Conservation (phyloP, 2,113 vertebrate species). For the Petroica traversi region DNA sequence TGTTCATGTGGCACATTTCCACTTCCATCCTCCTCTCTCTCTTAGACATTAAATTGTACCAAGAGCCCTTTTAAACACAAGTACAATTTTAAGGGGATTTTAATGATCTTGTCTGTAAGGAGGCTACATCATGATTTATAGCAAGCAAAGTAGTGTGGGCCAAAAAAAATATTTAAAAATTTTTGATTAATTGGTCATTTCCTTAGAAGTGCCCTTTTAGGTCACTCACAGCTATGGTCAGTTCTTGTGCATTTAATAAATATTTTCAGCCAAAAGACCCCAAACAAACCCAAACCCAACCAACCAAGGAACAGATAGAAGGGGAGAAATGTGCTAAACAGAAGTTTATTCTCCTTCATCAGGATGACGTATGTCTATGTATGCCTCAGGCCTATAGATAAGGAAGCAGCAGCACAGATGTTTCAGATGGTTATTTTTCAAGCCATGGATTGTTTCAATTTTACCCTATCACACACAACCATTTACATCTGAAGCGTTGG, state of each 20-base stretch:
- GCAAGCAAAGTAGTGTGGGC: not conserved
- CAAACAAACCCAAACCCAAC: not conserved
- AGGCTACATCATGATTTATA: not conserved
- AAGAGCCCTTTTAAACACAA: not conserved
- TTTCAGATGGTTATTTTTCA: not conserved
- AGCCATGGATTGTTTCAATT: not conserved
- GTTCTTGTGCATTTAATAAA: not conserved
- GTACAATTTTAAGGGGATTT: not conserved
- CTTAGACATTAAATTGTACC: not conserved
- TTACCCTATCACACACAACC: not conserved
- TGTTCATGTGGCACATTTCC: not conserved
- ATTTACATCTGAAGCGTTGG: not conserved
- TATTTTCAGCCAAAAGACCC: not conserved
- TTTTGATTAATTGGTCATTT: not conserved
- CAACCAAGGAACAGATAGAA: slow-evolving; percentile 61
- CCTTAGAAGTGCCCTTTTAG: not conserved
- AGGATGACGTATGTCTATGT: not conserved
- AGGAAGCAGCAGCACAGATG: not conserved
- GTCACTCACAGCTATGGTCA: not conserved
- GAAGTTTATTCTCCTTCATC: not conserved
- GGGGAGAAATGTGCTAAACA: slow-evolving; percentile 40
- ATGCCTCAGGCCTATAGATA: not conserved
- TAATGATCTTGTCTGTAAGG: not conserved
- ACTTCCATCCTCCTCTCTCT: not conserved
- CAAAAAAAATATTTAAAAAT: not conserved